Percentiles rank a stretch among this genome's conserved stretches.
Evolutionary conservation across 2,113 vertebrate species (phyloP).

Genomic region (Albula glossodonta): DNA sequence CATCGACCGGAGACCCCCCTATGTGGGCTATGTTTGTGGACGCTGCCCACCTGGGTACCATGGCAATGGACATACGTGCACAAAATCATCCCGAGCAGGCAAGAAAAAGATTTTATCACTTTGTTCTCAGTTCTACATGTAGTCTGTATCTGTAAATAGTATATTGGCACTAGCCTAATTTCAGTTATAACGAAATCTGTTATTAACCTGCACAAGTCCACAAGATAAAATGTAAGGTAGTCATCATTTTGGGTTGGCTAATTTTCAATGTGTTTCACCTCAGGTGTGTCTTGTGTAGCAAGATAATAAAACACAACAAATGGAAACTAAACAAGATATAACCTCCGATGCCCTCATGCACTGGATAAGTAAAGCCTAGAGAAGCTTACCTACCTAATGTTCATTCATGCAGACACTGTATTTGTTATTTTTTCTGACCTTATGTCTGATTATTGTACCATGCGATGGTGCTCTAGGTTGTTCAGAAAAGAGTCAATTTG

Average conservation of each 20-base stretch:
- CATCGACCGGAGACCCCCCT: constrained; percentile 66
- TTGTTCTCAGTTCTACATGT: background rate
- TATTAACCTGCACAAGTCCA: too few relatives aligned
- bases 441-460: background rate
- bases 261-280: background rate
- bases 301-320: background rate
- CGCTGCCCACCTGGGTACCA: constrained; percentile 69
- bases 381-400: background rate
- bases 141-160: background rate
- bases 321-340: background rate
- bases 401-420: background rate
- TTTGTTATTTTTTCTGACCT: background rate
- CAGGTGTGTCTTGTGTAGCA: background rate
- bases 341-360: background rate
- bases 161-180: background rate
- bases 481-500: background rate
- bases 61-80: constrained; percentile 69
- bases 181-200: too few relatives aligned
- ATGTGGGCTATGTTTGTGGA: constrained; percentile 68
- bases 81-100: constrained; percentile 59
- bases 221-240: background rate
- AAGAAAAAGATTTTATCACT: constrained; percentile 9
- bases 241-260: background rate
- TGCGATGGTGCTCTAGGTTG: background rate
- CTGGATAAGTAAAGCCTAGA: background rate